These are phyloP conservation scores for Chitala chitala DNA, from an alignment of 2,113 vertebrate species.

Conservation along the genomic window DNA sequence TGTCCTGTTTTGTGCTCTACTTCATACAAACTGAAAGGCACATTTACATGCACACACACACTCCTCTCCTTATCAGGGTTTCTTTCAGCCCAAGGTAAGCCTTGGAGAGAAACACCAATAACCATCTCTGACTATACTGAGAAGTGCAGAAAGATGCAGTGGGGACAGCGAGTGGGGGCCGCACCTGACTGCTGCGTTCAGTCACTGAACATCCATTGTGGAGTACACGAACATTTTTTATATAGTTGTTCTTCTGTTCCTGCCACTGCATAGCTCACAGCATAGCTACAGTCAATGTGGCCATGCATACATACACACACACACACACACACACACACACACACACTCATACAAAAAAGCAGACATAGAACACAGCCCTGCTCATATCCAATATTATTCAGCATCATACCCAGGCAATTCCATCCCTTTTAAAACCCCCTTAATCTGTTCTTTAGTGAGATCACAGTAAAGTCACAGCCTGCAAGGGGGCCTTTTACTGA, in stretches of 20 bases:
- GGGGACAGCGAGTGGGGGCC: background rate
- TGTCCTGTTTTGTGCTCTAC: background rate
- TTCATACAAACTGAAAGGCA: background rate
- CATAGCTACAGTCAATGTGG: background rate
- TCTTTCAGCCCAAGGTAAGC: background rate
- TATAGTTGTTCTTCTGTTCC: background rate
- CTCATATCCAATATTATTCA: background rate
- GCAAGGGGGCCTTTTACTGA: background rate
- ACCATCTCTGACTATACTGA: background rate
- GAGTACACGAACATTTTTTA: background rate
- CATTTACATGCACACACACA: background rate
- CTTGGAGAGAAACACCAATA: background rate
- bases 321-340: no score
- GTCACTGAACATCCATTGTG: background rate
- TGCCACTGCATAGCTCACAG: background rate
- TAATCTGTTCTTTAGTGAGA: background rate
- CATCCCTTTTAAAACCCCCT: background rate
- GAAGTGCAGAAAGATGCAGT: background rate
- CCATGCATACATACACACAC: no score
- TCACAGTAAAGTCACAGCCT: background rate
- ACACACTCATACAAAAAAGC: background rate
- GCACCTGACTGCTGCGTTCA: background rate
- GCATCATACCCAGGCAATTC: background rate
- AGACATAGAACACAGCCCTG: background rate
- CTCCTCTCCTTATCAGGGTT: no score